Evolutionary conservation across 2,888 invertebrate species (phyloP).

Genomic region (Sarcophaga carnaria): DNA sequence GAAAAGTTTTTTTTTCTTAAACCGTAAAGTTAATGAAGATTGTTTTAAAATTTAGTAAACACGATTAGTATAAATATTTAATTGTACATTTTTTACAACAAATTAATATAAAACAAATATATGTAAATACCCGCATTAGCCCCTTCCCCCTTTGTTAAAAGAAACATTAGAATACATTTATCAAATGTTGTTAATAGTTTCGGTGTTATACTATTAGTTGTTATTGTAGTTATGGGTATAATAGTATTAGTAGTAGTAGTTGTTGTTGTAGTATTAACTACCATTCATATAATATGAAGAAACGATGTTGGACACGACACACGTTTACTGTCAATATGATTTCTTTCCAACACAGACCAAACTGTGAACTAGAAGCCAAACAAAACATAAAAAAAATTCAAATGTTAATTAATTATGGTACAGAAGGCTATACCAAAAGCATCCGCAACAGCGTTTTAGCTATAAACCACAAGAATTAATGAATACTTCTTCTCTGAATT

Average conservation of each 20-base stretch:
- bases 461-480: not conserved
- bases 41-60: constrained; percentile 33
- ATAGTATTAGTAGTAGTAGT: not conserved
- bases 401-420: constrained; percentile 42
- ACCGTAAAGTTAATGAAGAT: not conserved
- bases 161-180: constrained; percentile 17
- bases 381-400: constrained; percentile 9
- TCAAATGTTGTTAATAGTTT: constrained; percentile 22
- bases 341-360: not conserved
- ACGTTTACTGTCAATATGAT: constrained; percentile 62
- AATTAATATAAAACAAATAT: constrained; percentile 11
- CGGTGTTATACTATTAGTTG: not conserved
- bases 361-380: not conserved
- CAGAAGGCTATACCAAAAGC: not conserved
- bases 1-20: too few relatives aligned
- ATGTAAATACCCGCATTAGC: not conserved
- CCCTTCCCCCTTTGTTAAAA: not conserved
- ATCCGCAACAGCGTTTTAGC: not conserved
- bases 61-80: constrained; percentile 37
- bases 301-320: constrained; percentile 44
- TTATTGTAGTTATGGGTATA: not conserved
- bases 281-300: constrained; percentile 1
- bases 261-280: constrained; percentile 11
- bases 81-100: constrained; percentile 2
- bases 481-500: not conserved